Base-by-base conservation (phyloP, 2,888 invertebrate species). In the Argyresthia albistria region DNA sequence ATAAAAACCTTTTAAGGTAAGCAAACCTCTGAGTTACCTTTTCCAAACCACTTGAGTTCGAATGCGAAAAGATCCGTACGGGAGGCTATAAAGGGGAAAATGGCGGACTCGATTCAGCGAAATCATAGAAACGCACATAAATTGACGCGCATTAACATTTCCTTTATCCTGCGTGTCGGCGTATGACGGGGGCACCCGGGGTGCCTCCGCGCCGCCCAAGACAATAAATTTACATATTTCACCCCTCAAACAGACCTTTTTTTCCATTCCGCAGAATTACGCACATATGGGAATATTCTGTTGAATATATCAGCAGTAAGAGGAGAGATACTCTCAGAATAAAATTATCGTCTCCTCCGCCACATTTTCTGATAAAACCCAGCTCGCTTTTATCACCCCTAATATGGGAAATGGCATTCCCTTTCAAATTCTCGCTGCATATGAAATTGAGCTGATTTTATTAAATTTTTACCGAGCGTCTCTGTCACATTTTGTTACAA, bases 141-240 rank as follows among this genome's bases (percentile, higher is more conserved):
- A 87, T 87, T 87, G 86, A 77, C 73, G 66, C 67, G 81, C 84
- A 87, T 87, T 87, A 87, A 87, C 87, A 87, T 87, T 86, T 84
- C 83, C 87, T 87, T 86, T 86, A 84, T 84, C 80, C 83, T 77
- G 80, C 82, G 87, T 86, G 86, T 87, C 82, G 84, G 81, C 71
- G 77, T 87, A 87, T 87, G 87, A 87, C 82, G 86, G 81, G 84
- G 81, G 80, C 77, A 77, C 78, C 64, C 60, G 64, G 65, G n/a
- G 64, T 60, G 61, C 71, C 62, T 65, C 70, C 75, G 73, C 60
- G 79, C 80, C 83, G 84, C 87, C 86, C 86, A 83, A 87, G 84
- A 87, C 87, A 87, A 87, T 87, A 87, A 86, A 87, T 87, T 87
- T 87, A 87, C 87, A 87, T 87, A 87, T 87, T 87, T 87, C 84